Percentiles rank a stretch among this genome's conserved stretches.
phyloP scores from a whole-genome alignment of 2,888 invertebrate species.

The Papilio elwesi region DNA sequence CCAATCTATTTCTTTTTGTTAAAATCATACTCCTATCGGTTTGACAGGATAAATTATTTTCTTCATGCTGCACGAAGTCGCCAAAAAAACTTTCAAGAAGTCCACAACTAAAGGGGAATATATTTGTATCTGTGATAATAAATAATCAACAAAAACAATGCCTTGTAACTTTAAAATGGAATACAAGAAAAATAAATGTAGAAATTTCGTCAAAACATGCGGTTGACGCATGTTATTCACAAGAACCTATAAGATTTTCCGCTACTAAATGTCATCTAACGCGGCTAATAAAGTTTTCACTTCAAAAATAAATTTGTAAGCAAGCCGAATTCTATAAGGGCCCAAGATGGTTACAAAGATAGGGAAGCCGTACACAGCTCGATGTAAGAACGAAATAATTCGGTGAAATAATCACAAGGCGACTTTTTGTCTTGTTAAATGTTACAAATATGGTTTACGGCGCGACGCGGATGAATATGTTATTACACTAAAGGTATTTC shows the following conservation, averaged over 20 bases:
- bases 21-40: too few species aligned
- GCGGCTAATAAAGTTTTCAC: too few species aligned
- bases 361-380: not conserved
- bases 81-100: too few species aligned
- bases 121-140: not conserved
- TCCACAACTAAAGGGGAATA: not conserved
- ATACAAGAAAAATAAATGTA: too few species aligned
- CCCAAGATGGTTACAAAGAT: slow-evolving; percentile 15
- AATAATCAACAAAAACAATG: too few species aligned
- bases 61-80: too few species aligned
- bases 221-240: too few species aligned
- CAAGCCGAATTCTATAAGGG: slow-evolving; percentile 17
- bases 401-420: slow-evolving; percentile 41
- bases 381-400: slow-evolving; percentile 27
- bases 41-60: too few species aligned
- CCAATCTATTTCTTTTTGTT: too few species aligned
- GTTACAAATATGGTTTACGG: slow-evolving; percentile 46
- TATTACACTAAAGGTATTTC: slow-evolving; percentile 15
- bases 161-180: not conserved
- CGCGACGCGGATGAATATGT: slow-evolving; percentile 37
- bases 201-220: too few species aligned
- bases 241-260: too few species aligned
- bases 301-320: slow-evolving; percentile 2
- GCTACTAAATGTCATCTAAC: too few species aligned
- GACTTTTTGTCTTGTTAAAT: slow-evolving; percentile 47